A percentile compares a stretch with the other conserved stretches of the same genome.
These are phyloP conservation scores for Prolemur simus DNA, from an alignment of 2,113 vertebrate genomes.

Conservation along the genomic window DNA sequence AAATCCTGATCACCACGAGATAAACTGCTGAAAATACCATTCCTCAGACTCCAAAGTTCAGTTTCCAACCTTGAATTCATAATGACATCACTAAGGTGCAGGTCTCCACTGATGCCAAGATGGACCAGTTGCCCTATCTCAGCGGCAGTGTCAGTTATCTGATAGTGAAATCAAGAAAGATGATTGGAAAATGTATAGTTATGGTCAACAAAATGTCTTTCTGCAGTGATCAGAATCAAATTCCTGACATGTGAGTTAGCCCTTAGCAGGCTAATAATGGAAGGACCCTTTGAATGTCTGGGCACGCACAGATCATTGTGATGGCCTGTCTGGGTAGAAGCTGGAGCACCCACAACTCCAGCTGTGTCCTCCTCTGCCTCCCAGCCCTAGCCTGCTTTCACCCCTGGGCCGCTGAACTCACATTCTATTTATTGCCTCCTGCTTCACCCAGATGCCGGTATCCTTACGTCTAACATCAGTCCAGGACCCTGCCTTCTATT, in stretches of 20 bases:
- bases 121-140: background rate
- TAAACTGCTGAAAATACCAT: background rate
- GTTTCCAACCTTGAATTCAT: background rate
- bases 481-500: background rate
- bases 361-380: background rate
- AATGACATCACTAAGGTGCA: background rate
- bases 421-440: background rate
- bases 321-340: background rate
- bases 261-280: background rate
- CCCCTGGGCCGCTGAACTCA: background rate
- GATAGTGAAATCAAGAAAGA: background rate
- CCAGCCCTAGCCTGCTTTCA: background rate
- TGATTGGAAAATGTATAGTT: background rate
- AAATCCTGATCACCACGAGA: background rate
- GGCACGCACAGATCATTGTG: background rate
- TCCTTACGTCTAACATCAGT: background rate
- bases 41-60: background rate
- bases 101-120: background rate
- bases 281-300: background rate
- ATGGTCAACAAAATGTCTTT: background rate
- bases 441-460: background rate
- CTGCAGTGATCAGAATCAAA: background rate
- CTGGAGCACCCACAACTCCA: background rate
- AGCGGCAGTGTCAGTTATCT: background rate
- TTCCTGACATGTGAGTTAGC: background rate